These are phyloP conservation scores for Elmis aenea DNA, from an alignment of 2,888 invertebrate species.

Conservation along the genomic window DNA sequence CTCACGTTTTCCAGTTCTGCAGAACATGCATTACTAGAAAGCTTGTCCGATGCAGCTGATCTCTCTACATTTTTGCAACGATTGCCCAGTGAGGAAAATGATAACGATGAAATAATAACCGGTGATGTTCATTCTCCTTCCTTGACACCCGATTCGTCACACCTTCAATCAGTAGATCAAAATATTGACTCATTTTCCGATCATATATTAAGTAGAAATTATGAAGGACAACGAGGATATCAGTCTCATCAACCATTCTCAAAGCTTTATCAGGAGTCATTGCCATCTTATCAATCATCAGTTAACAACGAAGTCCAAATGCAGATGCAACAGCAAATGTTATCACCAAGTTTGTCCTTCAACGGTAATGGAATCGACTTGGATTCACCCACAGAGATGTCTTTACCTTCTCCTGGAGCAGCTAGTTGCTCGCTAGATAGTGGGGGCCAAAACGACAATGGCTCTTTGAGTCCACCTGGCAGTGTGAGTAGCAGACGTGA, in stretches of 20 bases:
- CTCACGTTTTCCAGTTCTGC: slow-evolving; percentile 74
- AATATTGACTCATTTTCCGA: slow-evolving; percentile 71
- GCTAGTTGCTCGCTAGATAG: slow-evolving; percentile 67
- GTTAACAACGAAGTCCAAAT: slow-evolving; percentile 55
- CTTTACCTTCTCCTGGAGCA: slow-evolving; percentile 75
- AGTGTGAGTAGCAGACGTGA: slow-evolving; percentile 65
- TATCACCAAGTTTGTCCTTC: slow-evolving; percentile 55
- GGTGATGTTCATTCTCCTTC: slow-evolving; percentile 70
- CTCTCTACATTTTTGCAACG: slow-evolving; percentile 70
- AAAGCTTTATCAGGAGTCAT: slow-evolving; percentile 43
- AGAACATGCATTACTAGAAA: slow-evolving; percentile 71
- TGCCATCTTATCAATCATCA: slow-evolving; percentile 41
- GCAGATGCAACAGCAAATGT: slow-evolving; percentile 57
- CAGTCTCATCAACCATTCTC: slow-evolving; percentile 40
- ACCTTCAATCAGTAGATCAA: slow-evolving; percentile 48
- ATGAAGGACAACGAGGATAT: slow-evolving; percentile 29
- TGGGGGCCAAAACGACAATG: slow-evolving; percentile 53
- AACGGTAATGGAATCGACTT: slow-evolving; percentile 61
- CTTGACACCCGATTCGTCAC: slow-evolving; percentile 64
- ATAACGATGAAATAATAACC: slow-evolving; percentile 58
- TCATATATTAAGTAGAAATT: slow-evolving; percentile 56
- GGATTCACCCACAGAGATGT: slow-evolving; percentile 74
- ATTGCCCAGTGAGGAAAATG: slow-evolving; percentile 56
- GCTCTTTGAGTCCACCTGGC: slow-evolving; percentile 61
- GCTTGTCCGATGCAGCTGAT: slow-evolving; percentile 74